A percentile compares a stretch with the other conserved stretches of the same genome.
Conservation (phyloP, 2,797 vertebrate genomes). For the Simalia tracyae region DNA sequence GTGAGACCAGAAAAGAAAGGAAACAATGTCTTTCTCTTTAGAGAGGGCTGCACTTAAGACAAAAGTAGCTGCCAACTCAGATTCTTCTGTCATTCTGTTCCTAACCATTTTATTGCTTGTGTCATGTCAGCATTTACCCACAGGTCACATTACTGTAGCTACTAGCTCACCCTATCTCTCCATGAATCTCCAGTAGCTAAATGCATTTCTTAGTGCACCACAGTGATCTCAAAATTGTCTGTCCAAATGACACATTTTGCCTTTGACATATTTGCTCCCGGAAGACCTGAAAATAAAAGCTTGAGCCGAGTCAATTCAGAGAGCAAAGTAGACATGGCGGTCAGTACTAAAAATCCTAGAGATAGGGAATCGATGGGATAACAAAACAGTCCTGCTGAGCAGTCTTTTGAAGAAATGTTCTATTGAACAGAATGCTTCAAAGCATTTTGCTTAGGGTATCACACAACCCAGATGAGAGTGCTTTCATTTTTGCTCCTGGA, state of each 20-base stretch:
- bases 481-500: constrained; percentile 40
- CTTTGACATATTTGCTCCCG: constrained; percentile 45
- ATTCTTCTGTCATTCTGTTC: constrained; percentile 53
- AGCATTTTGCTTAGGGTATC: constrained; percentile 31
- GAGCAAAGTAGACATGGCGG: not conserved
- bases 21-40: constrained; percentile 41
- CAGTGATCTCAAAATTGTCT: constrained; percentile 51
- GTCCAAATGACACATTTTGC: constrained; percentile 15
- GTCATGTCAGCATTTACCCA: constrained; percentile 58
- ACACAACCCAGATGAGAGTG: constrained; percentile 38
- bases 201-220: constrained; percentile 46
- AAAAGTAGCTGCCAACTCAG: constrained; percentile 37
- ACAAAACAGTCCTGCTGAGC: constrained; percentile 39
- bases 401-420: constrained; percentile 45
- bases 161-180: constrained; percentile 48
- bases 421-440: constrained; percentile 26
- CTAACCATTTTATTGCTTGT: constrained; percentile 56
- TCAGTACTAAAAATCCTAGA: constrained; percentile 34
- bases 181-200: constrained; percentile 52
- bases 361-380: constrained; percentile 41
- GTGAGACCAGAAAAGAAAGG: constrained; percentile 16
- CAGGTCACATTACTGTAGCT: constrained; percentile 54
- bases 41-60: constrained; percentile 33
- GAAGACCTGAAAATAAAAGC: constrained; percentile 41
- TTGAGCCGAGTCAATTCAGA: not conserved